Base-by-base conservation (phyloP, 2,888 invertebrate species). In the Agrotis clavis region DNA sequence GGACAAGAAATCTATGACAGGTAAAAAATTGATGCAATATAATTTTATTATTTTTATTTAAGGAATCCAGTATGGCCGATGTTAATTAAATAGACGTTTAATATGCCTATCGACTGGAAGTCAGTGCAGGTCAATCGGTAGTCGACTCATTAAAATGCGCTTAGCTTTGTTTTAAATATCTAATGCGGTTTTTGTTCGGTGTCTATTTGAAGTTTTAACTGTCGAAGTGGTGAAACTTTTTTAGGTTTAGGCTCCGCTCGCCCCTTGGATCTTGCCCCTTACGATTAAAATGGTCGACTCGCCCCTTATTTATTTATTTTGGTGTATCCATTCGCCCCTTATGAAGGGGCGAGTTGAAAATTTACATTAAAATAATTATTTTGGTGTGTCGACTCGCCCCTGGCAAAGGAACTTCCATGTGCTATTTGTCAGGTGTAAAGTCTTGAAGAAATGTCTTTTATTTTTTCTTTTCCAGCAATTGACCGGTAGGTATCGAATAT, bases 121-220 rank as follows among this genome's bases (percentile, higher is more conserved):
- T 81, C 79, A 79, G 30, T 60, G 60, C 71, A 71, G 83, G 82
- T 82, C 82, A 83, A 71, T 70, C 64, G 35, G 57, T 69, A 41
- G 50, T 54, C 41, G 35, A 48, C 59, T 78, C 67, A 72, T 84
- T 83, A 71, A 72, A 83, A 77, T 81, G 57, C 67, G 59, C 63
- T 79, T 77, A 71, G 57, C 50, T 81, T 57, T 62, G 25, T 75
- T 80, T 67, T 53, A 45, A 65, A 75, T 79, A 64, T 41, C 41
- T 9, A 61, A 64, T 69, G n/a, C n/a, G 63, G 30, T 65, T 47
- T 65, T 60, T 48, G 13, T 21, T 60, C 53, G 53, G 62, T 61
- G 16, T 21, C 14, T 13, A 57, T 57, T 35, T 65, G 2, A 68
- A 57, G 63, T 56, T 57, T n/a, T 21, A 60, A 14, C 51, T 30